Base-by-base conservation (phyloP, 53 echinoderm and acorn worm species). In the Zoroaster sp. region DNA sequence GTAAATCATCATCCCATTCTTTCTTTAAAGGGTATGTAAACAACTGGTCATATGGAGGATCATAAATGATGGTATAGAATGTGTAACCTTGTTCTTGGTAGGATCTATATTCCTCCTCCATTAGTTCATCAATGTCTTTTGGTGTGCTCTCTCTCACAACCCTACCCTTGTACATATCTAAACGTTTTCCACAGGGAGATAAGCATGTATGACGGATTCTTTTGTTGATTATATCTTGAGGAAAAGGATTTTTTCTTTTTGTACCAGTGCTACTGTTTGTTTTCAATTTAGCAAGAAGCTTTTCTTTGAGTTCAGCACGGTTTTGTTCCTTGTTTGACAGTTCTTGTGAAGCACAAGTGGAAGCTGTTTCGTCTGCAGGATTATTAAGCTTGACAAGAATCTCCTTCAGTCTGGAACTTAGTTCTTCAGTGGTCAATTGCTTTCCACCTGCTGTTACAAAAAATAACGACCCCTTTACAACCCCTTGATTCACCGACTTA, bases 371-470 rank as follows among this genome's bases (percentile, higher is more conserved):
- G 21, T 39, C 39, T 35, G 41, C 8, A 34, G 33, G 32, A 5
- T 20, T 73, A 41, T 73, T 38, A 12, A 73, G 35, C 41, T 73
- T 38, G 39, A 7, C 0, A 38, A 73, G 37, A 36, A 73, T 81
- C 17, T 52, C 38, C 31, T 83, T 67, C 34, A 70, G 42, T 30
- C 68, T 70, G 15, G 37, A 15, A 35, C 3, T 17, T 11, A 70
- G 85, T 66, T 83, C 67, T 5, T 35, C 69, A 28, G 38, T 67
- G 39, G 70, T 67, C 21, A 42, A 17, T 40, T 38, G 71, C 40
- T 40, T 10, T 23, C 69, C 86, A 23, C 43, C 86, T 21, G 86
- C n/a, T 68, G 42, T 85, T n/a, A 85, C 85, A 85, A 70, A 85
- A 67, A 85, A 72, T 7, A 47, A 32, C 3, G 86, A 85, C 21